Evolutionary conservation across 2,113 vertebrate species (phyloP).

Genomic region (Redunca redunca): DNA sequence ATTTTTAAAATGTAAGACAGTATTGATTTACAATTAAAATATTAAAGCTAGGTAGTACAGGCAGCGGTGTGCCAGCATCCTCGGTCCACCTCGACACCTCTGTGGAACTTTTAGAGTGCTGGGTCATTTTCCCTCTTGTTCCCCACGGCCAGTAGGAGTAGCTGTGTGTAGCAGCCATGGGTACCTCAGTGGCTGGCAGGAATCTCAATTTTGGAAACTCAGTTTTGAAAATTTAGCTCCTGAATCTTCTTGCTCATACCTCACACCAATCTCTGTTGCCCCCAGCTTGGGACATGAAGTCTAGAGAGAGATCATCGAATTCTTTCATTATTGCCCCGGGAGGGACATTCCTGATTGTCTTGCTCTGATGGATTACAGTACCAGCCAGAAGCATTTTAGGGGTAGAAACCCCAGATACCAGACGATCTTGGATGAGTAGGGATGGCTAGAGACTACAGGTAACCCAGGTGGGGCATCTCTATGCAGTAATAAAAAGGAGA

Average conservation of each 20-base stretch:
- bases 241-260: not conserved
- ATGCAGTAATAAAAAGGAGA: not conserved
- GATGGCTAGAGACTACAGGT: not conserved
- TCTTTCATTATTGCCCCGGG: not conserved
- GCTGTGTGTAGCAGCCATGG: not conserved
- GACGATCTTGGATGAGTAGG: not conserved
- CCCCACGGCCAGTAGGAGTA: not conserved
- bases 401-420: not conserved
- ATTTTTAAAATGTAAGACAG: not conserved
- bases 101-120: not conserved
- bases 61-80: not conserved
- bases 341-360: not conserved
- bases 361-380: not conserved
- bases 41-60: not conserved
- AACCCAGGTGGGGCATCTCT: not conserved
- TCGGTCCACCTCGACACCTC: not conserved
- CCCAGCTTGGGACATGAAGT: not conserved
- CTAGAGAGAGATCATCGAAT: not conserved
- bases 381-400: not conserved
- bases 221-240: not conserved
- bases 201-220: not conserved
- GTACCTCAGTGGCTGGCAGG: not conserved
- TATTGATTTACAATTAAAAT: not conserved
- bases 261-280: not conserved
- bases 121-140: not conserved